These are phyloP conservation scores for Drosophila pseudoananassae DNA, from an alignment of 1,140 invertebrate species.

Conservation along the genomic window DNA sequence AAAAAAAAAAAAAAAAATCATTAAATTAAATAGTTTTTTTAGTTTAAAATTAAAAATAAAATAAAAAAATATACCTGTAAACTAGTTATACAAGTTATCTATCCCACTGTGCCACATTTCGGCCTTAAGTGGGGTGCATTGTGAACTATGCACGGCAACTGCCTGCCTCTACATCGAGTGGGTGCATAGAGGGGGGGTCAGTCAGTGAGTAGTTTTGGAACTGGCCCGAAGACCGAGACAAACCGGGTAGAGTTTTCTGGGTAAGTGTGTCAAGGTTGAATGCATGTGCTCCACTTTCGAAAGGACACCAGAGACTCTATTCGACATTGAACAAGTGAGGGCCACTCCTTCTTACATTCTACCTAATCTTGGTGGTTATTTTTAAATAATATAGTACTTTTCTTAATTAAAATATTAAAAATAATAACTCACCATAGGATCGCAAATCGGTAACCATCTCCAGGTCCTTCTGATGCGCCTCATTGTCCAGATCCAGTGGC, in stretches of 20 bases:
- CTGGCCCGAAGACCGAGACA: constrained; percentile 27
- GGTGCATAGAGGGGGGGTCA: not conserved
- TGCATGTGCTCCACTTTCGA: constrained; percentile 66
- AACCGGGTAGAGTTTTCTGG: constrained; percentile 29
- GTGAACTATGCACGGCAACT: not conserved
- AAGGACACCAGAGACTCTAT: constrained; percentile 47
- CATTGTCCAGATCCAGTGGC: constrained; percentile 64
- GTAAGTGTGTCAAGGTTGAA: constrained; percentile 77
- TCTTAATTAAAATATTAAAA: too few species aligned
- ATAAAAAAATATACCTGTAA: not conserved
- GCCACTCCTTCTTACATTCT: not conserved
- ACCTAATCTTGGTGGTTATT: too few species aligned
- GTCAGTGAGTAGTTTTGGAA: constrained; percentile 26
- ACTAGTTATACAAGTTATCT: not conserved
- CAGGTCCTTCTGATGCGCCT: constrained; percentile 63
- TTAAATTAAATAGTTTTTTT: too few species aligned
- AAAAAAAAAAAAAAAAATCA: too few species aligned
- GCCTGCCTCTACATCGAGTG: not conserved
- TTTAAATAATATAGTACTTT: too few species aligned
- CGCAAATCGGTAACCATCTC: constrained; percentile 66
- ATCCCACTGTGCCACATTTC: constrained; percentile 14
- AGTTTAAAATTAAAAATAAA: not conserved
- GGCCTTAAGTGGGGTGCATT: constrained; percentile 29
- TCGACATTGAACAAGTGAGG: constrained; percentile 36
- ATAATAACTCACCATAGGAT: constrained; percentile 64